phyloP scores from a whole-genome alignment of 2,797 vertebrate genomes.

The Falco columbarius region DNA sequence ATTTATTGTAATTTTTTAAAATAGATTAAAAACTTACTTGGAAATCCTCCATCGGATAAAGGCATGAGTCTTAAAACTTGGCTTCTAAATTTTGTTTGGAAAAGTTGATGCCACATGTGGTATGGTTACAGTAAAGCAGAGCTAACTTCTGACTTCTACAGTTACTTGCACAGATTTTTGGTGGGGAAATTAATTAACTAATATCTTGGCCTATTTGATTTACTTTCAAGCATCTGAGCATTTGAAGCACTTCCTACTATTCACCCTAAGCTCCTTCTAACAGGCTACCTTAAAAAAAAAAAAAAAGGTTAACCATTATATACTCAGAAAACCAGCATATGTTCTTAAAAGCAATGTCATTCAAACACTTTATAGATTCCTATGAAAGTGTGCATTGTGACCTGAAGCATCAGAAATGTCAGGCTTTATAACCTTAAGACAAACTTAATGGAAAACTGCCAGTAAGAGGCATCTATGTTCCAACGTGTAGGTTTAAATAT shows the following conservation, averaged over 20 bases:
- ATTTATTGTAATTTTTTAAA: neutral
- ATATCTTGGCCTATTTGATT: neutral
- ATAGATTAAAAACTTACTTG: neutral
- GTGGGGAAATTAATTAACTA: neutral
- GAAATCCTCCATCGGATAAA: neutral
- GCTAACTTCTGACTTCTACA: conserved; percentile 5
- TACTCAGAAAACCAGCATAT: neutral
- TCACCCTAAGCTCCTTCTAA: neutral
- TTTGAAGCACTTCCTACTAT: neutral
- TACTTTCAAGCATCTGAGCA: neutral
- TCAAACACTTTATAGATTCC: neutral
- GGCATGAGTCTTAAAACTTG: neutral
- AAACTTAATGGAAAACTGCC: conserved; percentile 12
- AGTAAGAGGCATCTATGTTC: neutral
- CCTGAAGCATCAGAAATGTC: neutral
- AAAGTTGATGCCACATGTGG: neutral
- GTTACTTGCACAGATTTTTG: neutral
- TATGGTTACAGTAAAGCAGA: neutral
- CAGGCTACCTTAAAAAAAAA: neutral
- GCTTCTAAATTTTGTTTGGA: neutral
- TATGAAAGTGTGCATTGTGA: neutral
- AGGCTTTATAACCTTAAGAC: neutral
- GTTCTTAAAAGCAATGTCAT: neutral
- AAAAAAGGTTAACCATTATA: neutral
- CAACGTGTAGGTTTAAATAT: neutral